A percentile compares a stretch with the other conserved stretches of the same genome.
phyloP scores from a whole-genome alignment of 2,888 invertebrate species.

The Athrips mouffetella region DNA sequence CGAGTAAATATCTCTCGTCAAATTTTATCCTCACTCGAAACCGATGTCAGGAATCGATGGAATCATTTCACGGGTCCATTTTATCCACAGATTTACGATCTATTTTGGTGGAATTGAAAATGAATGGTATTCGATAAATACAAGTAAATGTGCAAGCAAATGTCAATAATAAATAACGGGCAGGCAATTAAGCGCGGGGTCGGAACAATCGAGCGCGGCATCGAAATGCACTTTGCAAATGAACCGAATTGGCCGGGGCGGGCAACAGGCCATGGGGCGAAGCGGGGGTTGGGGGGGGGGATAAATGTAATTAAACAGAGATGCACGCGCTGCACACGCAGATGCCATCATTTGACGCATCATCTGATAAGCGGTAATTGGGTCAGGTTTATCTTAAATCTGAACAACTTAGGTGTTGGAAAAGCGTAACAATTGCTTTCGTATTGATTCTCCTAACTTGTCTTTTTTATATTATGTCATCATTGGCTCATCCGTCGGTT shows the following conservation, averaged over 20 bases:
- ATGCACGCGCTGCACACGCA: constrained; percentile 54
- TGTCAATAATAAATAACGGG: constrained; percentile 70
- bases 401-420: too few relatives aligned
- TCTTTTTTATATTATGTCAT: too few relatives aligned
- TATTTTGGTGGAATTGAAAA: constrained; percentile 37
- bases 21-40: constrained; percentile 25
- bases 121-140: constrained; percentile 47
- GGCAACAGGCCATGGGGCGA: constrained; percentile 27
- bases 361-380: constrained; percentile 19
- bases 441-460: too few relatives aligned
- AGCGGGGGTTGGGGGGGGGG: constrained; percentile 33
- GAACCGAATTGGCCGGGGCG: constrained; percentile 54
- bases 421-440: too few relatives aligned
- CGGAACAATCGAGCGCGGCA: constrained; percentile 65
- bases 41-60: constrained; percentile 12
- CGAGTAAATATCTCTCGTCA: constrained; percentile 47
- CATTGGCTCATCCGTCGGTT: too few relatives aligned
- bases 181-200: constrained; percentile 68
- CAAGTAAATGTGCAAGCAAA: constrained; percentile 56
- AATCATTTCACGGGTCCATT: constrained; percentile 7
- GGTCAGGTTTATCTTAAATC: constrained; percentile 5
- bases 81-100: constrained; percentile 28
- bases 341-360: constrained; percentile 40
- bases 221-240: constrained; percentile 78
- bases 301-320: constrained; percentile 69